Conservation (phyloP, 2,113 vertebrate genomes). For the Pachycephala philippinensis region DNA sequence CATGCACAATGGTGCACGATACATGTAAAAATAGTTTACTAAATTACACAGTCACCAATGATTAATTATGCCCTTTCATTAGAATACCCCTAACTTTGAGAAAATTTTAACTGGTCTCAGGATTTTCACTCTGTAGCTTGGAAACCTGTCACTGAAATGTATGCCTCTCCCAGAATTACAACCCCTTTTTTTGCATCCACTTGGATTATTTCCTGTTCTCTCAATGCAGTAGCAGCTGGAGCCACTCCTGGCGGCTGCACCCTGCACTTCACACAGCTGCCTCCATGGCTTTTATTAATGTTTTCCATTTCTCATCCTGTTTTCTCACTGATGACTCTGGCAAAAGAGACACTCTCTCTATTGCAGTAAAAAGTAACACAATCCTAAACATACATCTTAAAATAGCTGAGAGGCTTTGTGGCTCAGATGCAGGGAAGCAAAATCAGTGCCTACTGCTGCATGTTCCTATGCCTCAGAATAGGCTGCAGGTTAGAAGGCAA, state of each 20-base stretch:
- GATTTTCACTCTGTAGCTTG: not conserved
- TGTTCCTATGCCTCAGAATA: not conserved
- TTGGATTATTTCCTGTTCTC: slow-evolving; percentile 44
- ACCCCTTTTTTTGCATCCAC: not conserved
- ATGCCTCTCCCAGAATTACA: not conserved
- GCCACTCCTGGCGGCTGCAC: slow-evolving; percentile 20
- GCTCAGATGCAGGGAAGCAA: not conserved
- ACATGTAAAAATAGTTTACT: not conserved
- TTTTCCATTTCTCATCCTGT: slow-evolving; percentile 54
- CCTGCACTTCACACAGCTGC: slow-evolving; percentile 49
- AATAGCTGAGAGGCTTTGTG: slow-evolving; percentile 8
- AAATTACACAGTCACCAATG: not conserved
- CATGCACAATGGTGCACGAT: not conserved
- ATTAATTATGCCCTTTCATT: not conserved
- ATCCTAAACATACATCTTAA: not conserved
- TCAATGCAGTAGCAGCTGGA: slow-evolving; percentile 56
- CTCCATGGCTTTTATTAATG: slow-evolving; percentile 26
- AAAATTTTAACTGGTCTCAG: not conserved
- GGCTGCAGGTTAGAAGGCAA: not conserved
- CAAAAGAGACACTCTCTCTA: slow-evolving; percentile 4
- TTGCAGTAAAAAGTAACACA: slow-evolving; percentile 27
- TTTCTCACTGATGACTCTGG: slow-evolving; percentile 41
- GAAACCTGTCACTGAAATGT: not conserved
- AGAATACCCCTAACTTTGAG: not conserved
- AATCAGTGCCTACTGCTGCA: not conserved